Percentiles rank a stretch among this genome's conserved stretches.
phyloP scores from a whole-genome alignment of 2,888 invertebrate species.

The Drosophila rubida region DNA sequence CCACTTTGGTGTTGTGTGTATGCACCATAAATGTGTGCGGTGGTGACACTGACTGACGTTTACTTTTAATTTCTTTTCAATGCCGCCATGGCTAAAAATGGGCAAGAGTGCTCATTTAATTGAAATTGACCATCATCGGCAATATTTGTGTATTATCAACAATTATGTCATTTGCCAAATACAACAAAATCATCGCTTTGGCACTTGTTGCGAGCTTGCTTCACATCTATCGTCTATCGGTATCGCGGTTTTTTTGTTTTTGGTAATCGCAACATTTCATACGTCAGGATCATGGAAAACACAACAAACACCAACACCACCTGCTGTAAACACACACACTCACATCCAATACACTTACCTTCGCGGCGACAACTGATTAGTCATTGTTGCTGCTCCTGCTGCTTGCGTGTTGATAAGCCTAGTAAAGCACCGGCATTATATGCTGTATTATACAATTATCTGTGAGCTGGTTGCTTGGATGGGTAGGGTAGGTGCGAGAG shows the following conservation, averaged over 20 bases:
- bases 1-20: constrained; percentile 49
- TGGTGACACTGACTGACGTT: constrained; percentile 55
- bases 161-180: constrained; percentile 72
- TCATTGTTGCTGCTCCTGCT: constrained; percentile 57
- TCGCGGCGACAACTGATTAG: constrained; percentile 42
- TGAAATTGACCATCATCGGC: constrained; percentile 61
- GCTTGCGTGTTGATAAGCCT: constrained; percentile 72
- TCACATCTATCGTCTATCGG: constrained; percentile 27
- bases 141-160: constrained; percentile 65
- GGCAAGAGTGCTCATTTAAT: constrained; percentile 55
- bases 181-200: constrained; percentile 27
- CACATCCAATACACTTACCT: constrained; percentile 6
- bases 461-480: constrained; percentile 18
- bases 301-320: constrained; percentile 15
- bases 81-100: constrained; percentile 76
- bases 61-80: constrained; percentile 84
- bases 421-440: constrained; percentile 73
- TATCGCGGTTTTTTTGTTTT: constrained; percentile 40
- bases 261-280: constrained; percentile 28
- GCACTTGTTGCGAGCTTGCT: constrained; percentile 43
- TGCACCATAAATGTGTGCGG: constrained; percentile 25
- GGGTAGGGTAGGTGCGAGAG: constrained; percentile 28
- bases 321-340: constrained; percentile 17
- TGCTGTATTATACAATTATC: constrained; percentile 67
- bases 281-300: constrained; percentile 37